Evolutionary conservation across 2,113 vertebrate species (phyloP), one percentile per base, ranked within the genome.

Genomic region (Callithrix jacchus): DNA sequence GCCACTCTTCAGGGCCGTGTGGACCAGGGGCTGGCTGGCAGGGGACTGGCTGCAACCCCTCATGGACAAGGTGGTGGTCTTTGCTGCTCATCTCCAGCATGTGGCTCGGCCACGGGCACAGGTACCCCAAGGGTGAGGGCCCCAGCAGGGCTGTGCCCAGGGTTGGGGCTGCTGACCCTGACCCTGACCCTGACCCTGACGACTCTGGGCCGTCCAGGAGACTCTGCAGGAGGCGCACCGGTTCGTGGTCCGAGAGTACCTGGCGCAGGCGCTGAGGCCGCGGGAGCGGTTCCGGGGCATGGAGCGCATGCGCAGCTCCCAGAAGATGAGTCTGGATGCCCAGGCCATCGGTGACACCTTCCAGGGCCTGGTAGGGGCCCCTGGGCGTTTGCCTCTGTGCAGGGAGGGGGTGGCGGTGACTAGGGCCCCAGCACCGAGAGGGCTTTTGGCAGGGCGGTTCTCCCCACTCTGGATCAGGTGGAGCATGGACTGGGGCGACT

Each of bases 1-100:
- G 99, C 98, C 98, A 0, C 94, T 98, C 23, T 96, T 99, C 71
- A 98, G 97, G 93, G 97, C 83, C 66, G 94, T 99, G 73, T 97
- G 98, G 85, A 98, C 95, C 94, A 98, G 96, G 94, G 68, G 64
- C 5, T 99, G 99, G 99, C 97, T 99, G 94, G 97, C 96, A 0
- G 58, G 11, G 0, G 98, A 98, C 82, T 77, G 30, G 5, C 97
- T 97, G 0, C 45, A 37, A 4, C 97, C 97, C 13, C 42, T 98
- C 96, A 94, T 96, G 94, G 96, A 93, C 81, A 0, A 96, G 97
- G 96, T 94, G 40, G 0, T 96, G 0, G 0, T 84, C 64, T 98
- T 98, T 77, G 97, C 97, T 0, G 0, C 87, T 87, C 98, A 98
- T 37, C 97, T 99, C 5, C 74, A 95, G 82, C 95, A 97, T 49